Evolutionary conservation across 2,113 vertebrate species (phyloP).

Genomic region (Notothenia coriiceps): DNA sequence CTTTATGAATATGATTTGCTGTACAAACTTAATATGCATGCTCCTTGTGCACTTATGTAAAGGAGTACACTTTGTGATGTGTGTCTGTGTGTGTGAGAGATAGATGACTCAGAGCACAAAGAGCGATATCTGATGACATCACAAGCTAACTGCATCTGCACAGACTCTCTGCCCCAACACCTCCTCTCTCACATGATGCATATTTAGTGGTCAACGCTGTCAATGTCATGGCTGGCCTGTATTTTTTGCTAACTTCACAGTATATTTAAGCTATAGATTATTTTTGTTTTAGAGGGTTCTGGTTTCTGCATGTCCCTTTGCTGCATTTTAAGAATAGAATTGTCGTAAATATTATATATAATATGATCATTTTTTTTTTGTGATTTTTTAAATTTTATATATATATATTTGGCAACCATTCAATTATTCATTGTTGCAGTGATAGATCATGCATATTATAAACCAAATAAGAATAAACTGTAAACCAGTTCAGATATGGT

Average conservation of each 20-base stretch:
- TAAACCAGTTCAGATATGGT: background rate
- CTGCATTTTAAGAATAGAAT: background rate
- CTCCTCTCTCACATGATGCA: constrained; percentile 1
- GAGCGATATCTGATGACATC: constrained; percentile 38
- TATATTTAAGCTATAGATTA: background rate
- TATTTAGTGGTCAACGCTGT: constrained; percentile 18
- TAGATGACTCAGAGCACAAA: constrained; percentile 28
- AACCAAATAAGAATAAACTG: background rate
- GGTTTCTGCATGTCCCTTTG: background rate
- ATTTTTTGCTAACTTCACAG: background rate
- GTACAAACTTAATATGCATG: background rate
- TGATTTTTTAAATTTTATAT: background rate
- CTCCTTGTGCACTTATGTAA: background rate
- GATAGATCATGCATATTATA: background rate
- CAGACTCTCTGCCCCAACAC: background rate
- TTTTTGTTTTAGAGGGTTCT: background rate
- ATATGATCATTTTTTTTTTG: background rate
- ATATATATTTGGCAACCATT: too few species aligned
- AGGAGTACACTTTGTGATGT: background rate
- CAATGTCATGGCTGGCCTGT: background rate
- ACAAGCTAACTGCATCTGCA: constrained; percentile 39
- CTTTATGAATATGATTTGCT: constrained; percentile 2
- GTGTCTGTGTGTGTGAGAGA: background rate
- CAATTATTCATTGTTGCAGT: background rate
- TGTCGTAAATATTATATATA: background rate